Percentiles rank a stretch among this genome's conserved stretches.
Conservation (phyloP, 2,888 invertebrate genomes). For the Hypomecis atomaria region DNA sequence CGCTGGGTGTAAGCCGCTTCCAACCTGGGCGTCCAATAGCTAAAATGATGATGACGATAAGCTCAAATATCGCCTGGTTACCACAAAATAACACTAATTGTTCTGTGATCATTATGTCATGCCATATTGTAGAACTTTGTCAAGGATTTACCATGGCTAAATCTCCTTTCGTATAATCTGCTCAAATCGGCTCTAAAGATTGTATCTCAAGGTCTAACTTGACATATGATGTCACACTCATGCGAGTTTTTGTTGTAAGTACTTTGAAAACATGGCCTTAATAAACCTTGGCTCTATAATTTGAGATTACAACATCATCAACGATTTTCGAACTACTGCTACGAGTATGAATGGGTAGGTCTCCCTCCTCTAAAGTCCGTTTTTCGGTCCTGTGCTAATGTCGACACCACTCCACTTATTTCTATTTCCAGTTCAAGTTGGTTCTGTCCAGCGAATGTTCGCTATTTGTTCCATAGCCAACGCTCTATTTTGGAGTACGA, state of each 20-base stretch:
- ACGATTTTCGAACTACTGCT: too few species aligned
- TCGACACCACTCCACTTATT: too few species aligned
- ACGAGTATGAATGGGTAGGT: too few species aligned
- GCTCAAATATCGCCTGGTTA: neutral
- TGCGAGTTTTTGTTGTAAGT: constrained; percentile 49
- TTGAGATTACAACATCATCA: constrained; percentile 21
- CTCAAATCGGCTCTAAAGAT: constrained; percentile 40
- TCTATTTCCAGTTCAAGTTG: too few species aligned
- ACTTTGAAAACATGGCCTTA: constrained; percentile 31
- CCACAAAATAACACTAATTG: neutral
- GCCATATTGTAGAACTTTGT: constrained; percentile 8
- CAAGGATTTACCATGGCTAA: constrained; percentile 18
- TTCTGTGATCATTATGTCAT: constrained; percentile 3
- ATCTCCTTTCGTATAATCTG: constrained; percentile 37
- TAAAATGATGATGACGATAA: too few species aligned
- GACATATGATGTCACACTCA: constrained; percentile 58
- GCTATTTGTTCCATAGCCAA: too few species aligned
- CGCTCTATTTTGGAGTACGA: too few species aligned
- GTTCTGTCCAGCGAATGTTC: too few species aligned
- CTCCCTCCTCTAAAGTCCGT: neutral
- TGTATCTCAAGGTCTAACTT: constrained; percentile 54
- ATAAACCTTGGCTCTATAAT: constrained; percentile 29
- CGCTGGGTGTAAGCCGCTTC: too few species aligned
- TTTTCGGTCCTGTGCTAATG: neutral
- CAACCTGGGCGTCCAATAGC: too few species aligned